A percentile compares a stretch with the other conserved stretches of the same genome.
phyloP scores from a whole-genome alignment of 2,888 invertebrate species.

The Julus scandinavius region DNA sequence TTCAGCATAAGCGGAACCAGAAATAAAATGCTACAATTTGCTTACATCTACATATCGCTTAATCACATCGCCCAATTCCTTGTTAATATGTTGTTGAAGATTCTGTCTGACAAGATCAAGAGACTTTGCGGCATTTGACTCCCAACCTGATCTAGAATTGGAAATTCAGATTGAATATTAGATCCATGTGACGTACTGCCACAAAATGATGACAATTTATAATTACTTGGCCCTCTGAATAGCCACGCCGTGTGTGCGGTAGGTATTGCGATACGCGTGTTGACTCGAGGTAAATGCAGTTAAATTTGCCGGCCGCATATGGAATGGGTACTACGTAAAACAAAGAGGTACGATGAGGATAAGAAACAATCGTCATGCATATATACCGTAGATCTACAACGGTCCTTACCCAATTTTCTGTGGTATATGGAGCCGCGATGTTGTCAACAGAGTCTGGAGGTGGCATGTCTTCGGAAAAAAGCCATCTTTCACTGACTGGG shows the following conservation, averaged over 20 bases:
- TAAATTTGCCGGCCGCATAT: slow-evolving; percentile 78
- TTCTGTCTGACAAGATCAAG: slow-evolving; percentile 80
- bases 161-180: background rate
- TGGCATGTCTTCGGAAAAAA: too few species aligned
- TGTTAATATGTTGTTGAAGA: slow-evolving; percentile 80
- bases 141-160: slow-evolving; percentile 63
- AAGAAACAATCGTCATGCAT: too few species aligned
- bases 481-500: too few species aligned
- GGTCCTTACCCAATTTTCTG: too few species aligned
- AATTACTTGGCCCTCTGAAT: slow-evolving; percentile 64
- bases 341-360: too few species aligned
- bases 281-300: slow-evolving; percentile 71
- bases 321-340: slow-evolving; percentile 67
- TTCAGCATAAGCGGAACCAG: background rate
- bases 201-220: background rate
- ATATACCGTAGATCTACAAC: background rate
- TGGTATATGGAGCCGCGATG: too few species aligned
- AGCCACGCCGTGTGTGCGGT: slow-evolving; percentile 64
- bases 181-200: too few species aligned
- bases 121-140: slow-evolving; percentile 77
- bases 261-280: slow-evolving; percentile 63
- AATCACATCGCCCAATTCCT: slow-evolving; percentile 80
- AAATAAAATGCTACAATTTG: slow-evolving; percentile 28
- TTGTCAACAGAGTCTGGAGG: too few species aligned
- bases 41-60: slow-evolving; percentile 80